phyloP scores from a whole-genome alignment of 2,113 vertebrate species.

The Cyprinus carpio region DNA sequence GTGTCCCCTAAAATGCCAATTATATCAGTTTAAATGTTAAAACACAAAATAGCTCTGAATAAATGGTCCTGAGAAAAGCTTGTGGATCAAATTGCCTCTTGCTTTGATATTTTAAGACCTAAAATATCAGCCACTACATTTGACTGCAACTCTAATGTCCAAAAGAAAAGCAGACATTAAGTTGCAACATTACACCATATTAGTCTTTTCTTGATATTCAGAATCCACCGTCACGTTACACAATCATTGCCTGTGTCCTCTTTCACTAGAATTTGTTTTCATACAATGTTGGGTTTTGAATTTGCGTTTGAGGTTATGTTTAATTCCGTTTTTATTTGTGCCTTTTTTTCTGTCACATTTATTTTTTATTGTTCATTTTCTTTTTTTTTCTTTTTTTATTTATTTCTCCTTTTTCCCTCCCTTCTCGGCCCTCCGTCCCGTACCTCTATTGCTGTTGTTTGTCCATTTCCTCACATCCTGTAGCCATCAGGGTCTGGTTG shows the following conservation, averaged over 20 bases:
- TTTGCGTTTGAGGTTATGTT: slow-evolving; percentile 33
- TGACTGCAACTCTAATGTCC: neutral
- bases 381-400: neutral
- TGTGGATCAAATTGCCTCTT: neutral
- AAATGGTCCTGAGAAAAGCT: neutral
- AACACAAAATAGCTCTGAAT: neutral
- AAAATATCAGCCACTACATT: neutral
- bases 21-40: neutral
- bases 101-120: neutral
- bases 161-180: neutral
- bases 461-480: slow-evolving; percentile 42
- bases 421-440: neutral
- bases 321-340: slow-evolving; percentile 43
- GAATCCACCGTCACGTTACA: slow-evolving; percentile 1
- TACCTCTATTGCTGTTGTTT: slow-evolving; percentile 19
- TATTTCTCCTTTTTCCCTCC: neutral
- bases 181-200: neutral
- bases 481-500: slow-evolving; percentile 69
- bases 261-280: slow-evolving; percentile 33
- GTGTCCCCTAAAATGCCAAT: neutral
- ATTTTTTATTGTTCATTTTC: slow-evolving; percentile 6
- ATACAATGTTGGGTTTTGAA: slow-evolving; percentile 27
- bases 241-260: slow-evolving; percentile 22
- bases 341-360: slow-evolving; percentile 10
- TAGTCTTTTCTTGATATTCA: slow-evolving; percentile 2